A percentile compares a stretch with the other conserved stretches of the same genome.
Evolutionary conservation across 2,888 invertebrate species (phyloP).

Genomic region (Drosophila mettleri): DNA sequence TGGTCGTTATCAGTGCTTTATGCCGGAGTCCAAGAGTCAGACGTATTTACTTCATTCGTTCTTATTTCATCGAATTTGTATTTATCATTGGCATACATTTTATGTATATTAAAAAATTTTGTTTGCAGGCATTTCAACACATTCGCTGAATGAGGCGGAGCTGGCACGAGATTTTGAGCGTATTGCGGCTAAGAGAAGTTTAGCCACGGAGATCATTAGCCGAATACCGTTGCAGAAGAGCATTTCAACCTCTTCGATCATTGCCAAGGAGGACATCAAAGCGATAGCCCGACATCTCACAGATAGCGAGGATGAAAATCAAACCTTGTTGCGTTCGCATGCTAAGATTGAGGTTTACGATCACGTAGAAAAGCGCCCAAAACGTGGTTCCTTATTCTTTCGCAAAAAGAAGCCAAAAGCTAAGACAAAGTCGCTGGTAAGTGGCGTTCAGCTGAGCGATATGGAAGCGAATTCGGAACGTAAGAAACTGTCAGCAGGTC

Average conservation of each 20-base stretch:
- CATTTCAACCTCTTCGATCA: slow-evolving; percentile 95
- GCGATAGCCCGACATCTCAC: slow-evolving; percentile 84
- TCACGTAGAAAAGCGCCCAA: slow-evolving; percentile 92
- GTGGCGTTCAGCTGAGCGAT: slow-evolving; percentile 81
- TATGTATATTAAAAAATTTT: neutral
- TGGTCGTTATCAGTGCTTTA: slow-evolving; percentile 38
- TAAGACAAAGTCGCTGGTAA: slow-evolving; percentile 79
- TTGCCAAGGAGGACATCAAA: slow-evolving; percentile 87
- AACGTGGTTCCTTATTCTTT: slow-evolving; percentile 95
- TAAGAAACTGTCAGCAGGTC: slow-evolving; percentile 67
- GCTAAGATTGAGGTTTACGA: slow-evolving; percentile 86
- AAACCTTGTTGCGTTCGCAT: slow-evolving; percentile 85
- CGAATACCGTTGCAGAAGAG: slow-evolving; percentile 94
- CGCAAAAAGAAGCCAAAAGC: slow-evolving; percentile 92
- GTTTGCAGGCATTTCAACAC: slow-evolving; percentile 87
- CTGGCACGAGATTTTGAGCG: slow-evolving; percentile 87
- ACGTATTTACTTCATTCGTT: slow-evolving; percentile 24
- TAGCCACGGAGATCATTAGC: slow-evolving; percentile 86
- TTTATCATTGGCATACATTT: slow-evolving; percentile 6
- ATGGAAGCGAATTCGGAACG: slow-evolving; percentile 94
- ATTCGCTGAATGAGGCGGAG: slow-evolving; percentile 95
- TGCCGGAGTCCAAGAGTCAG: slow-evolving; percentile 28
- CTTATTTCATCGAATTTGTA: slow-evolving; percentile 26
- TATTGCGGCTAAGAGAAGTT: slow-evolving; percentile 84
- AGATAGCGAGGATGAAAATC: slow-evolving; percentile 85